Evolutionary conservation across 2,797 vertebrate species (phyloP), one percentile per base, ranked within the genome.

Genomic region (Coranthus polyacanthus): DNA sequence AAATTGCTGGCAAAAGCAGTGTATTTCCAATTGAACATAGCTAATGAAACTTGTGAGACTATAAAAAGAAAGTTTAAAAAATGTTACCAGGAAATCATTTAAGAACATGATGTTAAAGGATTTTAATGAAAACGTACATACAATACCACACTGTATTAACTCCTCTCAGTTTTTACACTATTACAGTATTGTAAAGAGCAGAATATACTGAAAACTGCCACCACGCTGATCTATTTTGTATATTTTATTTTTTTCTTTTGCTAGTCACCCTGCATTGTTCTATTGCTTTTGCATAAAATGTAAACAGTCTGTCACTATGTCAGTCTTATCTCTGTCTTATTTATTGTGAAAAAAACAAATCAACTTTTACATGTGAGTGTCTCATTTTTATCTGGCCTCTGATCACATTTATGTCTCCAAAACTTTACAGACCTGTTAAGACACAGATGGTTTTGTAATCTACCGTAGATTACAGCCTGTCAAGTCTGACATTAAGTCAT

Each of bases 1-100:
- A 62, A 68, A 64, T 68, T 20, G 18, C 46, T 80, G 71, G 39
- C 46, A 53, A 44, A 63, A 41, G 38, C 32, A 1, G 15, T 12
- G 6, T 44, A 43, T 66, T 71, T 68, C 70, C 66, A 70, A 51
- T 21, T 61, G 39, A 51, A 64, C 65, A 73, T 12, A 44, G 39
- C 49, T 39, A 24, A 69, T 68, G 10, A 52, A 59, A 26, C 17
- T 46, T 47, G 39, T 41, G 16, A 60, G 42, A 56, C 26, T 53
- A 53, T 54, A 49, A 60, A 58, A 36, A 21, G 43, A 76, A 58
- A 50, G 37, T 41, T 21, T 39, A 47, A 24, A 47, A 49, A 41
- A 41, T 47, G 32, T 57, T 53, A 34, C 47, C 16, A n/a, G 34
- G 36, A 77, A 71, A 55, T 29, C 6, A 51, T n/a, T 45, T 18